Evolutionary conservation across 64 coral and sea anemone genomes (phyloP), one percentile per base, ranked within the genome.

Genomic region (Stichodactyla mertensii): DNA sequence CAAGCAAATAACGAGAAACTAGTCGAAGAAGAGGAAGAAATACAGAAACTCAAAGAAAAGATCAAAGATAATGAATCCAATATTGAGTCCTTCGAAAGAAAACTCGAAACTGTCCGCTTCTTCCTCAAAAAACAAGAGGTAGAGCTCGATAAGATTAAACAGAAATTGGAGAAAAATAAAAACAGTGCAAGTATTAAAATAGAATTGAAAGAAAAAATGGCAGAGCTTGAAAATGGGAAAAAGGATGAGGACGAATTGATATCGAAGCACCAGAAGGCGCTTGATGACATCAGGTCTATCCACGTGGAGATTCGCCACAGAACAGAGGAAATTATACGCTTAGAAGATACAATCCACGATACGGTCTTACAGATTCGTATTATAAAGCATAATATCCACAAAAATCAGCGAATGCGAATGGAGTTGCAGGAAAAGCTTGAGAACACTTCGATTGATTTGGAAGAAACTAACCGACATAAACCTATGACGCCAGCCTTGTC

Each of bases 291-390:
- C 45, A 86, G 94, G 77, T 92, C 91, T 10, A 78, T 85, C 19
- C 94, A 97, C 59, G 91, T 97, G 1, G 94, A 97, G 24, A 97
- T 97, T 52, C 91, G 94, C 8, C 94, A 97, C 64, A 74, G 71
- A 16, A 87, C 91, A 5, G 86, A 92, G 51, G 91, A 93, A 1
- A 79, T 67, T 9, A 97, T 97, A 27, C 64, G 4, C 1, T 70
- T 97, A 36, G 94, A 97, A 80, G 94, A 97, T 51, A 71, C 53
- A 7, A 90, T 97, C 52, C 94, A 97, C 88, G 94, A 97, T 26
- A 85, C 52, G 23, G 36, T 97, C 23, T 89, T 97, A 80, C 94
- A 93, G 60, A 90, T 93, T 26, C 85, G 88, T 23, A 64, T 84
- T 6, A 67, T 87, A 19, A 97, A 93, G 70, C 85, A 97, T 18